These are phyloP conservation scores for Miniopterus natalensis DNA, from an alignment of 2,113 vertebrate species.

Conservation along the genomic window DNA sequence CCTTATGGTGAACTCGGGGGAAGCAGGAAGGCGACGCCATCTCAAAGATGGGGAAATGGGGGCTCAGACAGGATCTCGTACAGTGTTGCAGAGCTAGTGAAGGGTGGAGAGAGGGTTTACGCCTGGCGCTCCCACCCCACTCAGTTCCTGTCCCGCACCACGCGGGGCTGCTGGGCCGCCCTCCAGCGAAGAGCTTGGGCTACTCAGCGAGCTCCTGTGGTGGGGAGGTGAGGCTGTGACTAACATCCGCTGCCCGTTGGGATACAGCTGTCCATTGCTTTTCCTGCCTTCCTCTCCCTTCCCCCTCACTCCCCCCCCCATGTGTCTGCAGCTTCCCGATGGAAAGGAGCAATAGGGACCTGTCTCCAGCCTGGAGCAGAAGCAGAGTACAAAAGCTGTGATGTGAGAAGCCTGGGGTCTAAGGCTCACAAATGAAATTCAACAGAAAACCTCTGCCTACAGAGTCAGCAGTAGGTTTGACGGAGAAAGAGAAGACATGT, in stretches of 20 bases:
- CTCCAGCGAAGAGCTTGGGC: neutral
- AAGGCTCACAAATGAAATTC: neutral
- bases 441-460: neutral
- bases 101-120: neutral
- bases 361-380: neutral
- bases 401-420: neutral
- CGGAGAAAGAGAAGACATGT: neutral
- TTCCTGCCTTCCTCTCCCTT: neutral
- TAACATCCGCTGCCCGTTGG: neutral
- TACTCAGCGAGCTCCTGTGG: neutral
- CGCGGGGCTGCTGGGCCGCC: neutral
- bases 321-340: neutral
- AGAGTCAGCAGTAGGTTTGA: neutral
- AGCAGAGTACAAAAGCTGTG: neutral
- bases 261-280: neutral
- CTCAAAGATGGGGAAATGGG: conserved; percentile 62
- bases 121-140: neutral
- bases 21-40: neutral
- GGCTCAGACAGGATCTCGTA: neutral
- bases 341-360: neutral
- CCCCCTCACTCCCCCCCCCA: neutral
- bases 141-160: neutral
- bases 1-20: neutral
- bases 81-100: neutral
- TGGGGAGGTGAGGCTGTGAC: neutral